Percentiles rank a stretch among this genome's conserved stretches.
Evolutionary conservation across 2,888 invertebrate species (phyloP).

Genomic region (Drosophila picticornis): DNA sequence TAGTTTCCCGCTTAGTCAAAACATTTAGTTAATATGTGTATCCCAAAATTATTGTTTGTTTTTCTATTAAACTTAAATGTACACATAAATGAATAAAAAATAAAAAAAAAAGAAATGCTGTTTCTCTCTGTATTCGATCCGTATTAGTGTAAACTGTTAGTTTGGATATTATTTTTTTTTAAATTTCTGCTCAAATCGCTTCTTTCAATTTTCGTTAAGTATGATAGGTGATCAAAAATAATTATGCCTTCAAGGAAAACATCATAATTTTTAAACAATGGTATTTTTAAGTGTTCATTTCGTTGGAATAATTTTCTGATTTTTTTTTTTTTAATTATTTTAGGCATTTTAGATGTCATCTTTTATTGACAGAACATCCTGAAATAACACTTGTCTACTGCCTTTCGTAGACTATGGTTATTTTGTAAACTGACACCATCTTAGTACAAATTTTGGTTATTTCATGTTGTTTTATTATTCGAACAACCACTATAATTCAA

Average conservation of each 20-base stretch:
- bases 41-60: slow-evolving; percentile 15
- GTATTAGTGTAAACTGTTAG: slow-evolving; percentile 4
- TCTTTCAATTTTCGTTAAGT: neutral
- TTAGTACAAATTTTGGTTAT: neutral
- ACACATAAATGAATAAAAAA: slow-evolving; percentile 8
- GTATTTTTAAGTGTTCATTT: neutral
- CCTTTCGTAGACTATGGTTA: neutral
- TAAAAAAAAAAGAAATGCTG: neutral
- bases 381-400: neutral
- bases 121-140: neutral
- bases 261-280: neutral
- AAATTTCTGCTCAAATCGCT: neutral
- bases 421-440: neutral
- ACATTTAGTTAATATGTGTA: slow-evolving; percentile 36
- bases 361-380: neutral
- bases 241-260: neutral
- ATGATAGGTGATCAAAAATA: neutral
- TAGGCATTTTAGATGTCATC: neutral
- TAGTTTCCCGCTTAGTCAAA: slow-evolving; percentile 61
- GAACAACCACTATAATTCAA: neutral
- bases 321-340: neutral
- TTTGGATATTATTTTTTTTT: neutral
- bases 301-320: neutral
- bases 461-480: neutral
- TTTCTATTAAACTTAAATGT: slow-evolving; percentile 10